phyloP scores from a whole-genome alignment of 1,140 invertebrate genomes.

The Pristionchus pacificus region DNA sequence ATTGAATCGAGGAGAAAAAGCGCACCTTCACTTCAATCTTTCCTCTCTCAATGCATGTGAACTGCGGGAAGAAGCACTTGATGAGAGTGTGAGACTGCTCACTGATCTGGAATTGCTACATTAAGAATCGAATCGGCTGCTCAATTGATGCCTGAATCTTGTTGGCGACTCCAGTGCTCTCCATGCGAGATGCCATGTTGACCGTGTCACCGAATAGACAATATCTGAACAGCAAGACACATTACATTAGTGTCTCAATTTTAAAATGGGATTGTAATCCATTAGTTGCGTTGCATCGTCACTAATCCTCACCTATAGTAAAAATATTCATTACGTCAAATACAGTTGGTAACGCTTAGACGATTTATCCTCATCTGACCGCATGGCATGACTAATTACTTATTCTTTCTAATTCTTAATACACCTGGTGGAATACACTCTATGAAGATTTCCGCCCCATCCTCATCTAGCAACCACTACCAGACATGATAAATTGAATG shows the following conservation, averaged over 20 bases:
- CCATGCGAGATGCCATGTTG: constrained; percentile 56
- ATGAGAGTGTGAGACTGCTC: constrained; percentile 51
- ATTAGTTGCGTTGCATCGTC: too few species aligned
- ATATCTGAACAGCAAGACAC: too few species aligned
- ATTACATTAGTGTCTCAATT: too few species aligned
- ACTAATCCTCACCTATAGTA: too few species aligned
- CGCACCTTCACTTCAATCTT: constrained; percentile 51
- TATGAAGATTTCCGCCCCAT: too few species aligned
- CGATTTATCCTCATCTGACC: constrained; percentile 58
- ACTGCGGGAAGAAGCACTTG: constrained; percentile 53
- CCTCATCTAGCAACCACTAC: too few species aligned
- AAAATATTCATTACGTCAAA: neutral
- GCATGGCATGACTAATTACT: too few species aligned
- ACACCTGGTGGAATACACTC: too few species aligned
- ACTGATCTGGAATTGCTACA: constrained; percentile 45
- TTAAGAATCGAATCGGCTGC: too few species aligned
- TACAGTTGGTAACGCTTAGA: constrained; percentile 1
- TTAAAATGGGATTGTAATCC: too few species aligned
- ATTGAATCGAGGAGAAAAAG: neutral
- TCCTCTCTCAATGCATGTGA: constrained; percentile 46
- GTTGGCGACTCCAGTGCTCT: constrained; percentile 53
- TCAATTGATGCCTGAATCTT: constrained; percentile 49
- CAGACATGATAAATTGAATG: too few species aligned
- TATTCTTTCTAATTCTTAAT: too few species aligned
- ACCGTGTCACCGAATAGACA: constrained; percentile 52